These are phyloP conservation scores for Remorina albescens DNA, from an alignment of 2,797 vertebrate species.

Conservation along the genomic window DNA sequence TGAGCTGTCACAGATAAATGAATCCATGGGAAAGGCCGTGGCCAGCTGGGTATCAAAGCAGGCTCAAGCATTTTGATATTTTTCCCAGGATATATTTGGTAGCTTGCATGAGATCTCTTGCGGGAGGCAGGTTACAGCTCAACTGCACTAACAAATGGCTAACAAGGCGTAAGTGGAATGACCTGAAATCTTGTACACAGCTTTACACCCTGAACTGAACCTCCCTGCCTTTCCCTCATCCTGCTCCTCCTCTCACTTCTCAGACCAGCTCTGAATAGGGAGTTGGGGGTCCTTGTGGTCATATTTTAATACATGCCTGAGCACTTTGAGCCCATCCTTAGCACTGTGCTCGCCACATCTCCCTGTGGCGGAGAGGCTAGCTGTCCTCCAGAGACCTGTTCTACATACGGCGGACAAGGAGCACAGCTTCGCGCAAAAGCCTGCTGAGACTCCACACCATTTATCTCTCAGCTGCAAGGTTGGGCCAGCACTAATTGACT, in stretches of 20 bases:
- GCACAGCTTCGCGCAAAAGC: slow-evolving; percentile 72
- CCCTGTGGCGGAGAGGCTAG: slow-evolving; percentile 62
- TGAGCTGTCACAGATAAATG: no score
- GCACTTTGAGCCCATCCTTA: slow-evolving; percentile 63
- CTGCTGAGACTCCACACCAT: slow-evolving; percentile 82
- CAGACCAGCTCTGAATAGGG: slow-evolving; percentile 58
- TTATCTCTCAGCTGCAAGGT: slow-evolving; percentile 82
- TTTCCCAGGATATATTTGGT: background rate
- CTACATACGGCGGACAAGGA: slow-evolving; percentile 81
- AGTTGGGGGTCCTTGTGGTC: slow-evolving; percentile 59
- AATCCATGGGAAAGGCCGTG: no score
- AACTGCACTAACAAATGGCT: slow-evolving; percentile 43
- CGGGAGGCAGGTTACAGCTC: slow-evolving; percentile 45
- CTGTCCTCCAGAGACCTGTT: slow-evolving; percentile 78
- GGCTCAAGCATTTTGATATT: background rate
- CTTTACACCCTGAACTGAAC: slow-evolving; percentile 28
- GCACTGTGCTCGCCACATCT: slow-evolving; percentile 50
- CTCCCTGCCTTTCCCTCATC: background rate
- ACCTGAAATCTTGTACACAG: slow-evolving; percentile 43
- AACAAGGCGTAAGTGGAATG: slow-evolving; percentile 59
- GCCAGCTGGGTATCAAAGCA: background rate
- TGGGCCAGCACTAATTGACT: slow-evolving; percentile 80
- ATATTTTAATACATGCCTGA: slow-evolving; percentile 67
- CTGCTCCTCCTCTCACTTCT: slow-evolving; percentile 20
- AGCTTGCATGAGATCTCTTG: slow-evolving; percentile 22